These are phyloP conservation scores for Dendrolimus pini DNA, from an alignment of 2,888 invertebrate genomes.

Conservation along the genomic window DNA sequence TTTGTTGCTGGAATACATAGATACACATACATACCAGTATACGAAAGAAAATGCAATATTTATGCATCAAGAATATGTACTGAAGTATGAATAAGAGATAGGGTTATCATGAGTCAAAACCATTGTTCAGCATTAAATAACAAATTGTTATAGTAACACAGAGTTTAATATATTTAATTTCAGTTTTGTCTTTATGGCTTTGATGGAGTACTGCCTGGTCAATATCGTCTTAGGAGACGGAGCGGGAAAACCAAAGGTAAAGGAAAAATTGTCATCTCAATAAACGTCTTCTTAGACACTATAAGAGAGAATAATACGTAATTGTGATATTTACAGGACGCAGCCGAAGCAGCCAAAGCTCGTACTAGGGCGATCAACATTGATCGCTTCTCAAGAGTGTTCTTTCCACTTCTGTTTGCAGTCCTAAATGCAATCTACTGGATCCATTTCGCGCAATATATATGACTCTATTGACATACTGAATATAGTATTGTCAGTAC, in stretches of 20 bases:
- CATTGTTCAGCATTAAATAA: too few species aligned
- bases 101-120: too few species aligned
- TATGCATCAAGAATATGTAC: too few species aligned
- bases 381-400: conserved; percentile 90
- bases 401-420: conserved; percentile 92
- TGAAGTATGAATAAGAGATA: too few species aligned
- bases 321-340: conserved; percentile 40
- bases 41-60: too few species aligned
- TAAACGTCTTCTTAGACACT: not conserved
- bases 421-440: conserved; percentile 92
- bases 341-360: conserved; percentile 59
- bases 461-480: conserved; percentile 38
- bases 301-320: not conserved
- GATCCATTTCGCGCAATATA: conserved; percentile 83
- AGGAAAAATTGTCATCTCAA: conserved; percentile 36
- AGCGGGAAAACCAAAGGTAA: conserved; percentile 75
- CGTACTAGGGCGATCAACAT: conserved; percentile 83
- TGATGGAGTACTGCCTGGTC: conserved; percentile 95
- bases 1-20: too few species aligned
- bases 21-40: too few species aligned
- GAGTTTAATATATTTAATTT: too few species aligned
- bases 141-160: too few species aligned
- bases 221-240: conserved; percentile 89
- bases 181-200: conserved; percentile 93
- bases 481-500: conserved; percentile 1